Conservation (phyloP, 1,140 invertebrate species). For the Papilio aristodemus region DNA sequence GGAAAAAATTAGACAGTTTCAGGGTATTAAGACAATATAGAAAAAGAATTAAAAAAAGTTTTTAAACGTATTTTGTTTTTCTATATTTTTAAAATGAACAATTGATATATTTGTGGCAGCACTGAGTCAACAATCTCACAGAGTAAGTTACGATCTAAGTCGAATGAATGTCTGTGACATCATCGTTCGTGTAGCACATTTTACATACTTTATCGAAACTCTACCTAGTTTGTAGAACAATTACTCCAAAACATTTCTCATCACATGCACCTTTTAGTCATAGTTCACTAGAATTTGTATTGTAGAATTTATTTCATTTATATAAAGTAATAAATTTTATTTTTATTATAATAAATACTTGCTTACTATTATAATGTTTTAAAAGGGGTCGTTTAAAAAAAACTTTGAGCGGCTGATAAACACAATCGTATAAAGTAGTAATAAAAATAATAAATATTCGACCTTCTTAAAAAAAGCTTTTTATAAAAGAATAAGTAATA, state of each 20-base stretch:
- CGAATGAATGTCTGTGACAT: slow-evolving; percentile 42
- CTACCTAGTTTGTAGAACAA: slow-evolving; percentile 41
- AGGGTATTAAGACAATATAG: too few species aligned
- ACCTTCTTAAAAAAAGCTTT: too few species aligned
- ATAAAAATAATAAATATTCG: background rate
- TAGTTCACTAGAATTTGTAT: slow-evolving; percentile 33
- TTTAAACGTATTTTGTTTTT: too few species aligned
- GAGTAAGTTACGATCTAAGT: background rate
- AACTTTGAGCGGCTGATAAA: slow-evolving; percentile 28
- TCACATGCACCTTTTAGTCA: slow-evolving; percentile 49
- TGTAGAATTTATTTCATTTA: background rate
- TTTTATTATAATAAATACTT: slow-evolving; percentile 19
- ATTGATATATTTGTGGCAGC: slow-evolving; percentile 23
- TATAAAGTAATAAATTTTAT: background rate
- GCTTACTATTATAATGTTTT: slow-evolving; percentile 1
- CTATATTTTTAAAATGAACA: background rate
- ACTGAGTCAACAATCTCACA: slow-evolving; percentile 32
- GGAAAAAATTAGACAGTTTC: too few species aligned
- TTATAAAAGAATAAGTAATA: too few species aligned
- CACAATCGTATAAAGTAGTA: background rate
- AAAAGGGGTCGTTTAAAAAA: background rate
- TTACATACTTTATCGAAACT: slow-evolving; percentile 37
- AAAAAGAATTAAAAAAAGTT: too few species aligned
- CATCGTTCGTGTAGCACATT: slow-evolving; percentile 40
- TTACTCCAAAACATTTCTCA: slow-evolving; percentile 45